phyloP scores from a whole-genome alignment of 1,140 invertebrate species.

The Hormaphis cornu region DNA sequence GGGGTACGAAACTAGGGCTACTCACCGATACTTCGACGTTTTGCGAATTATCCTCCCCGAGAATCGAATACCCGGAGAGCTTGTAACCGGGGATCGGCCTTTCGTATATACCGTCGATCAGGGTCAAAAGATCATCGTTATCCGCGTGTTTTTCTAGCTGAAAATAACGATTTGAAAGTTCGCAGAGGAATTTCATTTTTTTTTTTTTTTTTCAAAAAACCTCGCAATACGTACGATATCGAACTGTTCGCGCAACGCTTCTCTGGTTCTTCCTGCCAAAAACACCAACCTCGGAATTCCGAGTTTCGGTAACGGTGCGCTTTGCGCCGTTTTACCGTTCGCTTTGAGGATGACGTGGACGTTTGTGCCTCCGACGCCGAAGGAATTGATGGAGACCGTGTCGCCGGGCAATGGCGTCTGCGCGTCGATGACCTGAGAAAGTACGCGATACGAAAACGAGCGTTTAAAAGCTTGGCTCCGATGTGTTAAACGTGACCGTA shows the following conservation, averaged over 20 bases:
- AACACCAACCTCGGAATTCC: conserved; percentile 37
- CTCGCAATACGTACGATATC: background rate
- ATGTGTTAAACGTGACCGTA: no score
- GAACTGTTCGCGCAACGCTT: conserved; percentile 19
- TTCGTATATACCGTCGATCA: conserved; percentile 39
- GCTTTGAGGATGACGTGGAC: conserved; percentile 49
- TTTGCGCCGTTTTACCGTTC: conserved; percentile 32
- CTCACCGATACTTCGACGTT: conserved; percentile 14
- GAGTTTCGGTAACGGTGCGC: conserved; percentile 31
- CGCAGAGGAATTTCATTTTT: background rate
- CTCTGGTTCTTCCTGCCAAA: conserved; percentile 36
- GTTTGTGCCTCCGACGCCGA: conserved; percentile 57
- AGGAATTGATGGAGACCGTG: conserved; percentile 51
- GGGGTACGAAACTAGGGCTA: no score
- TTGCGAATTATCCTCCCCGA: conserved; percentile 44
- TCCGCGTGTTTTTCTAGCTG: conserved; percentile 1
- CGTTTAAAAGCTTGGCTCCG: no score
- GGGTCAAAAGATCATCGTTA: conserved; percentile 36
- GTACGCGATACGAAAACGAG: no score
- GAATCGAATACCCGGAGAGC: conserved; percentile 53
- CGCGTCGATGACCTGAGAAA: conserved; percentile 50
- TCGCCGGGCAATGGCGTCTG: conserved; percentile 44
- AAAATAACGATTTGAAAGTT: no score
- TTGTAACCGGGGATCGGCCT: conserved; percentile 42
- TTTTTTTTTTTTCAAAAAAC: no score